Evolutionary conservation across 2,888 invertebrate genomes (phyloP), one percentile per base, ranked within the genome.

Genomic region (Branchinecta sandiegonensis): DNA sequence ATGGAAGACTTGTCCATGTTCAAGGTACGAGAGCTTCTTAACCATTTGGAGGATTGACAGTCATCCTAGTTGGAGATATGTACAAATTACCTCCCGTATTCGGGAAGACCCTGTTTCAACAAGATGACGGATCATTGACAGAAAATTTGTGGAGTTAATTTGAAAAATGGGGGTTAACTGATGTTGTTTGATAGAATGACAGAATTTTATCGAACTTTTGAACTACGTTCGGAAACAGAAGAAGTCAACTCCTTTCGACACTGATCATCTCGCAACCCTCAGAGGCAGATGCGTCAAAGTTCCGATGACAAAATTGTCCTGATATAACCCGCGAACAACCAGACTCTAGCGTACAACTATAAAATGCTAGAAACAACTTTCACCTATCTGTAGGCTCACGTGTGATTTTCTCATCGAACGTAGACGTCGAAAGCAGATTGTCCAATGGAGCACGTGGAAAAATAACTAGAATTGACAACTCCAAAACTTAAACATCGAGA

Each of bases 11-110:
- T 11, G 50, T 48, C 50, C 50, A 48, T 11, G 50, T 48, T 48
- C 50, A 48, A 48, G 50, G 50, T 48, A 48, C 50, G 11, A 48
- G n/a, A 48, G 11, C 50, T 48, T 11, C 50, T 48, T 11, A 48
- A n/a, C 50, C 50, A 48, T 48, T 48, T 48, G 50, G 50, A 48
- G 50, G 50, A 50, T 50, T 50, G 50, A 50, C 50, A 50, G 50
- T 50, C 50, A 50, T 50, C 13, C 50, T 50, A 50, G 50, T 50
- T 50, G 50, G 50, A 50, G 50, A 50, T n/a, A 1, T 50, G 50
- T 50, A 3, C 50, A 1, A 50, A 3, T n/a, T 50, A 50, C 50
- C 50, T 50, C 50, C 1, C 2, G 50, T 50, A 50, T 2, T 13
- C n/a, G 50, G 50, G 2, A 50, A 50, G 2, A 1, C 50, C n/a